Evolutionary conservation across 2,888 invertebrate genomes (phyloP), one percentile per base, ranked within the genome.

Genomic region (Oscheius sp.): DNA sequence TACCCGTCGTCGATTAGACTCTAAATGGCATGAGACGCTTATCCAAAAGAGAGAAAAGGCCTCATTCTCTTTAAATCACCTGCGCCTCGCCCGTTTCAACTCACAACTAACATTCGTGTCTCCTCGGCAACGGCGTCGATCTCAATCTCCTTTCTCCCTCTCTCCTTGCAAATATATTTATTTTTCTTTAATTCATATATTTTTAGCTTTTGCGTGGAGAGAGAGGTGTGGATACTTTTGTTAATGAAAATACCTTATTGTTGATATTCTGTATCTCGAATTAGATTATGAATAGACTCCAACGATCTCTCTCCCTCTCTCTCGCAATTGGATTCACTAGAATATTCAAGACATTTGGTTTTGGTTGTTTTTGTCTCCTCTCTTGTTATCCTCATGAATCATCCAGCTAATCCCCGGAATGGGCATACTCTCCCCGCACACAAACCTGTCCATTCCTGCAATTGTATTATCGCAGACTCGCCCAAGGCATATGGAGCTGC

Each of bases 41-140:
- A 16, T 49, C 49, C 49, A 7, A 43, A 7, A 13, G 13, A 43
- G 13, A 43, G 45, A 43, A 7, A 43, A 12, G 7, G 7, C 45
- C 45, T n/a, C n/a, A n/a, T 7, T 43, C n/a, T 49, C 13, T 49
- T 49, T 49, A 63, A 45, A 18, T 25, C 63, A 45, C 18, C 23
- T 35, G 21, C 45, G 25, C 58, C 25, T 7, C 27, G 23, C 43
- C 46, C 35, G 35, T 35, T 9, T 35, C 35, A 35, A 35, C 35
- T 35, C 35, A 35, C 35, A 35, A 35, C 35, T 35, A n/a, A 45
- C 63, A 45, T 63, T 63, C 45, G 13, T 23, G 63, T 63, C 63
- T 43, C 63, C 63, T 41, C 63, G 63, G 63, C 63, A 63, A 63
- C 63, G 63, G 43, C 63, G 27, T 23, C 63, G 21, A 35, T 27